Evolutionary conservation across 2,797 vertebrate genomes (phyloP), one percentile per base, ranked within the genome.

Genomic region (Scarus forsteni): DNA sequence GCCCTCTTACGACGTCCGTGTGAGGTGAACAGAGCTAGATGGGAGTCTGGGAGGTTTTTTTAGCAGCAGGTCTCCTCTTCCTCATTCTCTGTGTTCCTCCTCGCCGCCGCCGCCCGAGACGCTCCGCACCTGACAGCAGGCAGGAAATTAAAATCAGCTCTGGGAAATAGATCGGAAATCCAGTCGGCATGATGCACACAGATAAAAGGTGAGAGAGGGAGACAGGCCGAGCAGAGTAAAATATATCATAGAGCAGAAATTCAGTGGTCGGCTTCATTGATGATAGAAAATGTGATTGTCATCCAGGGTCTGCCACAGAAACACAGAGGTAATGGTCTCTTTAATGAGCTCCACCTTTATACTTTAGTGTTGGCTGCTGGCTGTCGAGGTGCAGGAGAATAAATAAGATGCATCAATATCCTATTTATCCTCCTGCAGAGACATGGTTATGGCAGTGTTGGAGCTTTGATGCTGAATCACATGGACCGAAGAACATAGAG

Each of bases 121-220:
- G 10, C 18, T 16, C 36, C 38, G 39, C 59, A 66, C 66, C 74
- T 77, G 75, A 77, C 63, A 78, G 43, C 8, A 1, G 59, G 64
- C 59, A 75, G 79, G 79, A 82, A 78, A 78, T 81, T 77, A 78
- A 78, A 78, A 81, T 70, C 53, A 66, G 57, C 14, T 35, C 66
- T 14, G 43, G 48, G 66, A 74, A 75, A 70, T 34, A 49, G 67
- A 75, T 71, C 2, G 27, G 54, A 63, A 63, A 74, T 58, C 56
- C 35, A 65, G 14, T 34, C 38, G 54, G 62, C 66, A 70, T 9
- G 7, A 48, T n/a, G 36, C 36, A 16, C 52, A 63, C 46, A 71
- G 67, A 75, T 59, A 71, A 39, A 72, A 38, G 64, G 44, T 0
- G 7, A 58, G 49, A 18, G n/a, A 38, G 43, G 18, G 54, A 0